Evolutionary conservation across 2,797 vertebrate species (phyloP).

Genomic region (Phoeniculus purpureus): DNA sequence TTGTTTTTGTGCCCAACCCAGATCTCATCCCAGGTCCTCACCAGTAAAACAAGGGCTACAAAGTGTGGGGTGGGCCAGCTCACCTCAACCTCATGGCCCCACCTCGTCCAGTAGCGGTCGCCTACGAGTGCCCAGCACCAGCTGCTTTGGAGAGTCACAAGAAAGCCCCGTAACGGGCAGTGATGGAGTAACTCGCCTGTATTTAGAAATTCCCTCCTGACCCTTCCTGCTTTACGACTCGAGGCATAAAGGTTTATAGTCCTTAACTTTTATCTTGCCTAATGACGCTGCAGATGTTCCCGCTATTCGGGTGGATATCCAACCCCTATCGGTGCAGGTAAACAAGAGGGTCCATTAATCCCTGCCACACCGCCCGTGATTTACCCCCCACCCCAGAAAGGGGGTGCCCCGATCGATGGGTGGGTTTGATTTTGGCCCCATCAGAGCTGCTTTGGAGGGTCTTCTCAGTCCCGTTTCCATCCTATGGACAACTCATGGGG

Average conservation of each 20-base stretch:
- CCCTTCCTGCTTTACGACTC: constrained; percentile 30
- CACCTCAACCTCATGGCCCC: background rate
- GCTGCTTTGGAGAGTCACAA: background rate
- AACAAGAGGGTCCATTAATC: background rate
- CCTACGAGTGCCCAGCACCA: background rate
- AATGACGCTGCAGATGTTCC: constrained; percentile 51
- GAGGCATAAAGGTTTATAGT: constrained; percentile 43
- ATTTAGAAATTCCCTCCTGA: constrained; percentile 30
- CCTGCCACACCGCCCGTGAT: background rate
- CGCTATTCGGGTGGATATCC: background rate
- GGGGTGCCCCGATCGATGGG: background rate
- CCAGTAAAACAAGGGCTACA: accelerated
- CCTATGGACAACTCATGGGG: background rate
- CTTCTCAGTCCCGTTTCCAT: background rate
- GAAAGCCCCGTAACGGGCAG: background rate
- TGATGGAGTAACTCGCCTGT: background rate
- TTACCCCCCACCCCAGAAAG: accelerated
- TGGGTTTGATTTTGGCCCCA: background rate
- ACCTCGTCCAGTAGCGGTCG: background rate
- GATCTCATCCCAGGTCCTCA: accelerated
- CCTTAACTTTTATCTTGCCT: constrained; percentile 52
- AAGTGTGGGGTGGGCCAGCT: background rate
- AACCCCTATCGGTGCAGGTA: background rate
- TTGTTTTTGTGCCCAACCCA: background rate
- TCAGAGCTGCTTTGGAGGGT: background rate